Evolutionary conservation across 2,888 invertebrate species (phyloP).

Genomic region (Griposia aprilina): DNA sequence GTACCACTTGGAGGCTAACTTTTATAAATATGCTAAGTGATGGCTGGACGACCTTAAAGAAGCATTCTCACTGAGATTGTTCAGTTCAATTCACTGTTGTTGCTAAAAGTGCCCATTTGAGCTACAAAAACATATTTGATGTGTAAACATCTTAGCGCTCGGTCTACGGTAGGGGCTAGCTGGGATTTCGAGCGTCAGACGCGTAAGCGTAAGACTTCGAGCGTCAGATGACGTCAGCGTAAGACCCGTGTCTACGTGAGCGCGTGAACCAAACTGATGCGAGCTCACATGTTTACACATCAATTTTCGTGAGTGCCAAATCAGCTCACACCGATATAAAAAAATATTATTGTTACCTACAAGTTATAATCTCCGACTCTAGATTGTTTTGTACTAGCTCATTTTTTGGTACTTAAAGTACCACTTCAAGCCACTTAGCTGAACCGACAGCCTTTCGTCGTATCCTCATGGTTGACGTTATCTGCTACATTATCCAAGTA

Average conservation of each 20-base stretch:
- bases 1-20: conserved; percentile 14
- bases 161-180: no score
- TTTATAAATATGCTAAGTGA: no score
- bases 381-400: conserved; percentile 7
- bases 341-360: background rate
- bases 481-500: conserved; percentile 73
- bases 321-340: no score
- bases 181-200: no score
- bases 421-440: conserved; percentile 35
- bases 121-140: background rate
- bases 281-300: no score
- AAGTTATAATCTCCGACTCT: background rate
- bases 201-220: no score
- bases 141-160: no score
- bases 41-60: background rate
- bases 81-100: background rate
- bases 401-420: conserved; percentile 28
- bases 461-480: conserved; percentile 30
- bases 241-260: no score
- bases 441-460: conserved; percentile 40
- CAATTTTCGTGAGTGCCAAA: no score
- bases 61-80: background rate
- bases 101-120: background rate
- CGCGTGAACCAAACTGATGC: no score
- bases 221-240: no score